Evolutionary conservation across 2,113 vertebrate species (phyloP), one percentile per base, ranked within the genome.

Genomic region (Cinclus cinclus): DNA sequence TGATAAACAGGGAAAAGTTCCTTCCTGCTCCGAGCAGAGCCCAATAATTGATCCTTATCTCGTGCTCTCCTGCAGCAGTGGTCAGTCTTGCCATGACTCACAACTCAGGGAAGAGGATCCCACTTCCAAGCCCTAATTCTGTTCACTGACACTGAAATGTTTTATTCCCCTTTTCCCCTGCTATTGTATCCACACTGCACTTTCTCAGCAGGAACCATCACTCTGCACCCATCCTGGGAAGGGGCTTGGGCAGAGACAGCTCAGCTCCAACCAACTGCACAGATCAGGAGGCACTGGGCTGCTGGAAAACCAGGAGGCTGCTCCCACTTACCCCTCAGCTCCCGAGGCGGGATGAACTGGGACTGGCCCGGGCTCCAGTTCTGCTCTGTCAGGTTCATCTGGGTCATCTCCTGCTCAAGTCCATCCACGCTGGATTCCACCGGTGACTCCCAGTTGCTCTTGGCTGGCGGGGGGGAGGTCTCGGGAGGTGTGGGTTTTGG

Each of bases 351-450:
- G 13, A 99, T 95, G 96, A 99, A 99, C 7, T 99, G 98, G 3
- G 99, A 97, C 9, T 99, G 99, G 76, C 96, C 99, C 28, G 98
- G 98, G 16, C 94, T 97, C 99, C 99, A 99, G 97, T 95, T 99
- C 96, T 99, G 99, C 58, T 98, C 98, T 0, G 97, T 80, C 87
- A 99, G 97, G 80, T 97, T 99, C 87, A 99, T 96, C 17, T 99
- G 98, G 15, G 98, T 98, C 94, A 99, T 94, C 14, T 99, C 99
- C 83, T 98, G 98, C 64, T 99, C 99, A 4, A 99, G 97, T 82
- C 98, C 98, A 7, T 97, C 92, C 92, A 98, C n/a, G 41, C 22
- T 56, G 56, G 98, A 88, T 79, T 98, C 98, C 52, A 95, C 98
- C 0, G 94, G 97, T 1, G 94, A 84, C 93, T 90, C 97, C 98